Percentiles rank a stretch among this genome's conserved stretches.
Conservation (phyloP, 2,113 vertebrate species). For the Dunckerocampus dactyliophorus region DNA sequence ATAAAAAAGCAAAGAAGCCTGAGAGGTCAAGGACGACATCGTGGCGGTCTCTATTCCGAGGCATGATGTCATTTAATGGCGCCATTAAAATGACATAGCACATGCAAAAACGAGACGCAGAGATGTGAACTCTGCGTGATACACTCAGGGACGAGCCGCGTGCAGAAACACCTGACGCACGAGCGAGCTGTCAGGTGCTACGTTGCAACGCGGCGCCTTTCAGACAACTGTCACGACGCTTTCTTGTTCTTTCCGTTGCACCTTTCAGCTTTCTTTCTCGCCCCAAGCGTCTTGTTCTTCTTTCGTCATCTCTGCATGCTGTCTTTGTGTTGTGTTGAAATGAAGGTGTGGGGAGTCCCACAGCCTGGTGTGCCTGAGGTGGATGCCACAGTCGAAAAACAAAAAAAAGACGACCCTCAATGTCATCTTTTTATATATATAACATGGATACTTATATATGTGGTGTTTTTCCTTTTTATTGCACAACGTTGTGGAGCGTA, state of each 20-base stretch:
- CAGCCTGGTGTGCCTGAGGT: too few species aligned
- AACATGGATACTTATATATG: too few species aligned
- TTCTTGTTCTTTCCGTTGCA: slow-evolving; percentile 19
- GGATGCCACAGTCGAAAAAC: too few species aligned
- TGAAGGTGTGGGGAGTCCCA: too few species aligned
- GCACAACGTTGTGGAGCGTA: too few species aligned
- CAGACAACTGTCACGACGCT: slow-evolving; percentile 22
- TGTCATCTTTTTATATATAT: too few species aligned
- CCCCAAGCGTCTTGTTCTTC: not conserved
- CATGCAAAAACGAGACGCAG: slow-evolving; percentile 10
- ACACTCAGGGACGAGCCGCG: slow-evolving; percentile 1
- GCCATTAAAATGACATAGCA: slow-evolving; percentile 19
- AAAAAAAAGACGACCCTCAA: too few species aligned
- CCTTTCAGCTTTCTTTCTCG: slow-evolving; percentile 27
- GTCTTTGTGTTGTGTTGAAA: too few species aligned
- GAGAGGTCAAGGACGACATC: slow-evolving; percentile 29
- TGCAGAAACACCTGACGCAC: not conserved
- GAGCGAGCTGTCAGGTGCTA: too few species aligned
- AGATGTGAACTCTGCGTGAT: not conserved
- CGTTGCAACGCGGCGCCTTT: slow-evolving; percentile 17
- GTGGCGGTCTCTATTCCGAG: not conserved
- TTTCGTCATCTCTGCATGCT: not conserved
- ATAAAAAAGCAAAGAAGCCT: slow-evolving; percentile 8
- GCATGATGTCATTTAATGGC: slow-evolving; percentile 21
- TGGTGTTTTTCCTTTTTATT: too few species aligned